Base-by-base conservation (phyloP, 2,113 vertebrate species). In the Odocoileus hemionus region DNA sequence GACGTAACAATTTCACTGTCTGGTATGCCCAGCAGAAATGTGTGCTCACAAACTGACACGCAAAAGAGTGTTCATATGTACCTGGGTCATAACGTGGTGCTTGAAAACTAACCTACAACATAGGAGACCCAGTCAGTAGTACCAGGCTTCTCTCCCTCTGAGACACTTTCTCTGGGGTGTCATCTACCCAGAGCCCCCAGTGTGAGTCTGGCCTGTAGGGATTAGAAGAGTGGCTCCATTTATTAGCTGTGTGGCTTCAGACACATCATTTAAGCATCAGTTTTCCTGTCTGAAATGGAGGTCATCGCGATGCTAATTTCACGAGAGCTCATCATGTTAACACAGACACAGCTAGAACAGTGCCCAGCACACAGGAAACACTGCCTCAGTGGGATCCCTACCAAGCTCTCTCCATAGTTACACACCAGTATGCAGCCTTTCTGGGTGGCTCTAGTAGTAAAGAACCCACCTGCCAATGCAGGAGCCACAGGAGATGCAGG, bases 391-490 rank as follows among this genome's bases (percentile, higher is more conserved):
- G n/a, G 11, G 8, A 9, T 25, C 36, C 23, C 74, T 28, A 10
- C 30, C 17, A 43, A 79, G 55, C 11, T 55, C 45, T 67, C 6
- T 5, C 15, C 76, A 1, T 15, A 33, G 16, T 6, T 23, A 15
- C 5, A 36, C 9, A 33, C 30, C 47, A 36, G 3, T 26, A 23
- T 12, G 10, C 6, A 14, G 12, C 36, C 36, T 43, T 43, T 39
- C 6, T 1, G 0, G 1, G 70, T 14, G 70, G 36, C 39, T 1
- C 39, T 0, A 7, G 70, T 3, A 39, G 70, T 7, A 43, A 15
- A 26, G 70, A 43, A 2, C 12, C 70, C 39, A 2, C 6, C 39
- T 3, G 39, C n/a, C n/a, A 0, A 5, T 3, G 67, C n/a, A 23
- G n/a, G n/a, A 70, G n/a, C 17, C n/a, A 70, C 70, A 25, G 11